Percentiles rank a stretch among this genome's conserved stretches.
Evolutionary conservation across 1,140 invertebrate genomes (phyloP).

Genomic region (Brachionus manjavacas): DNA sequence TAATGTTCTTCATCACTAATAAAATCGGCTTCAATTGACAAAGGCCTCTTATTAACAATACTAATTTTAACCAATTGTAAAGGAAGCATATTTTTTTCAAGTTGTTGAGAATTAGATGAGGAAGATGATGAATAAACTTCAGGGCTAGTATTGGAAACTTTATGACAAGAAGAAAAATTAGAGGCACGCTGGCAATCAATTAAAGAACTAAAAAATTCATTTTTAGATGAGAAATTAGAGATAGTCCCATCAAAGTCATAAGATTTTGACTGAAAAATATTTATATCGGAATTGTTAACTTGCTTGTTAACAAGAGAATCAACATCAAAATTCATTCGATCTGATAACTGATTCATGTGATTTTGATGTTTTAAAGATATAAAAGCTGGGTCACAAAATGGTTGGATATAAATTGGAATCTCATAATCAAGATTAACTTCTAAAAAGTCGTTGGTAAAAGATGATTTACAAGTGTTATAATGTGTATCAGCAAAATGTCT

Average conservation of each 20-base stretch:
- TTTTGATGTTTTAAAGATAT: background rate
- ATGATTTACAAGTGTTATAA: no score
- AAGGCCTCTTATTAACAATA: conserved; percentile 11
- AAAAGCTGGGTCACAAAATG: no score
- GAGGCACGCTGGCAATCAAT: no score
- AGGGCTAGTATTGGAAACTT: background rate
- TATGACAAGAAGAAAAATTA: background rate
- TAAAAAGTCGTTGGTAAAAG: background rate
- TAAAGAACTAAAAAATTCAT: background rate
- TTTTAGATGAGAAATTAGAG: background rate
- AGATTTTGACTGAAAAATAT: no score
- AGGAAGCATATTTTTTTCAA: background rate
- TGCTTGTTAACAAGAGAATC: conserved; percentile 13
- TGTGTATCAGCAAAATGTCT: no score
- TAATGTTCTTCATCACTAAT: background rate
- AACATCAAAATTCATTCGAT: background rate
- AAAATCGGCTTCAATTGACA: background rate
- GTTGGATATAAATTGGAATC: background rate
- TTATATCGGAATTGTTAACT: no score
- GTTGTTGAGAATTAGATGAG: background rate
- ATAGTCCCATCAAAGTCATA: background rate
- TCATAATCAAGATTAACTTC: background rate
- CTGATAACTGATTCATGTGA: background rate
- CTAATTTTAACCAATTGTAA: conserved; percentile 4
- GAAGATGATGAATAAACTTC: background rate